These are phyloP conservation scores for Urocitellus parryii DNA, from an alignment of 2,113 vertebrate species.

Conservation along the genomic window DNA sequence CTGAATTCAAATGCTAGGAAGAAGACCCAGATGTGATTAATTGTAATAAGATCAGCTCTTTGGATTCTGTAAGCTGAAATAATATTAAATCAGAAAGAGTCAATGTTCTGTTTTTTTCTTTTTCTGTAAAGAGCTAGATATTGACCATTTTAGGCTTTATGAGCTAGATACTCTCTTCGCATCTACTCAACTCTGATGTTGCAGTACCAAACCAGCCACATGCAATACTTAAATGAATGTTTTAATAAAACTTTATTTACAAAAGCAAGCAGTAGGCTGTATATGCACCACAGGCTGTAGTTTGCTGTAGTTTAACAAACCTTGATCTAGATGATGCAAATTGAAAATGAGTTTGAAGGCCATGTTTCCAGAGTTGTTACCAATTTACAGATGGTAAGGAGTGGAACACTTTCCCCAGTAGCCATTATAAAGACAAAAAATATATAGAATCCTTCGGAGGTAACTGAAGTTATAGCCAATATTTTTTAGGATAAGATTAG, in stretches of 20 bases:
- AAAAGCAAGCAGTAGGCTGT: background rate
- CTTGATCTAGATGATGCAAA: background rate
- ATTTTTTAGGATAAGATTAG: background rate
- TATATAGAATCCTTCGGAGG: background rate
- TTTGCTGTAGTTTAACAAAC: background rate
- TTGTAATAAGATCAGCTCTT: background rate
- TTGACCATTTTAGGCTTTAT: background rate
- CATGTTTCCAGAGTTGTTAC: background rate
- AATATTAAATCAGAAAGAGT: background rate
- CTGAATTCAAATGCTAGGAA: background rate
- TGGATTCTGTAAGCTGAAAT: background rate
- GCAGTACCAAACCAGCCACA: background rate
- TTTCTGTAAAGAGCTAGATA: background rate
- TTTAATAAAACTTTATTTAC: constrained; percentile 26
- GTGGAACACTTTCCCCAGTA: background rate
- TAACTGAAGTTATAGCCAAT: background rate
- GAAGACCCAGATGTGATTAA: background rate
- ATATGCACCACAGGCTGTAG: background rate
- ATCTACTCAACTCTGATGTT: background rate
- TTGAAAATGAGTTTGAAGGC: background rate
- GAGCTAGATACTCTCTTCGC: background rate
- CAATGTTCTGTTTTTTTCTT: background rate
- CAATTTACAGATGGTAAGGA: background rate
- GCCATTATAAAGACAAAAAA: background rate
- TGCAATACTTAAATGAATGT: background rate